Evolutionary conservation across 2,888 invertebrate species (phyloP).

Genomic region (Lasioglossum leucozonium): DNA sequence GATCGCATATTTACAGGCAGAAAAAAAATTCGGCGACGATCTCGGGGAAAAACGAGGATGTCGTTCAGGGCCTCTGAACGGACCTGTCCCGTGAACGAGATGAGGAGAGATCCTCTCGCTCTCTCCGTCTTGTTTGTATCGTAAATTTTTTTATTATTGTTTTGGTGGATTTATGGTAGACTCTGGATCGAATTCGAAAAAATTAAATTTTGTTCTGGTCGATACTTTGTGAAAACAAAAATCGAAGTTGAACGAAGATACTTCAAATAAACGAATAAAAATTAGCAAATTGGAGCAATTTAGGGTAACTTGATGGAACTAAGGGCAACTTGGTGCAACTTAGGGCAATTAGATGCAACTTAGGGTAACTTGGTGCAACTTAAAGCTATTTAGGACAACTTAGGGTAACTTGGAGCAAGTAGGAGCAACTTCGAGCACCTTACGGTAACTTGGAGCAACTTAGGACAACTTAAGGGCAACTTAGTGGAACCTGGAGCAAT

Average conservation of each 20-base stretch:
- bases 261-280: not conserved
- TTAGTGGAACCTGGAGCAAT: too few relatives aligned
- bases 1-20: slow-evolving; percentile 43
- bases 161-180: not conserved
- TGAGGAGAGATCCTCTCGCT: slow-evolving; percentile 2
- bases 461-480: too few relatives aligned
- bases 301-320: not conserved
- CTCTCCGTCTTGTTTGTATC: not conserved
- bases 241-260: too few relatives aligned
- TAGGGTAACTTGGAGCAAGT: too few relatives aligned
- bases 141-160: not conserved
- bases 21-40: slow-evolving; percentile 15
- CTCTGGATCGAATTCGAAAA: not conserved
- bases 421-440: too few relatives aligned
- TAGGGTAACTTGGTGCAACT: too few relatives aligned
- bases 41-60: slow-evolving; percentile 34
- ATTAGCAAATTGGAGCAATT: not conserved
- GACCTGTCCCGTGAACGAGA: slow-evolving; percentile 23
- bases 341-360: too few relatives aligned
- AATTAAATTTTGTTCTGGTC: not conserved
- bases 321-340: too few relatives aligned
- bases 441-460: too few relatives aligned
- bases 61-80: slow-evolving; percentile 52
- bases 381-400: too few relatives aligned
- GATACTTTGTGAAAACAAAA: not conserved